These are phyloP conservation scores for Chloroceryle inda DNA, from an alignment of 2,797 vertebrate genomes.

Conservation along the genomic window DNA sequence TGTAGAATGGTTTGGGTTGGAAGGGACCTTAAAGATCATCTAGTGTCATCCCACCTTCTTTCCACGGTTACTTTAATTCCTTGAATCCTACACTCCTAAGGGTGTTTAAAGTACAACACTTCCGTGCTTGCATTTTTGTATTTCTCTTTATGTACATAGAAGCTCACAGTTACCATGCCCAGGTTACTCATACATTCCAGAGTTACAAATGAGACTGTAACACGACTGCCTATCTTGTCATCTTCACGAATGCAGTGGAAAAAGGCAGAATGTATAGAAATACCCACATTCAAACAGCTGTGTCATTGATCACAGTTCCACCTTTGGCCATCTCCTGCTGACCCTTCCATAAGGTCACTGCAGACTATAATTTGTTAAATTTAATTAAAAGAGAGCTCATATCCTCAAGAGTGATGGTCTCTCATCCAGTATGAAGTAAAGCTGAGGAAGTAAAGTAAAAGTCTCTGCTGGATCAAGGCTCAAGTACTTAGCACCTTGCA, in stretches of 20 bases:
- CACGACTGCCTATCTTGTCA: background rate
- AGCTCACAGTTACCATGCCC: background rate
- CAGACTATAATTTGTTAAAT: background rate
- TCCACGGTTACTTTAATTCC: conserved; percentile 33
- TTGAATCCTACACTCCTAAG: conserved; percentile 6
- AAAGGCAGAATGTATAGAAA: background rate
- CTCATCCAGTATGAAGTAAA: background rate
- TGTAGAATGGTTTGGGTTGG: no score
- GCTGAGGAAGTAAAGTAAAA: background rate
- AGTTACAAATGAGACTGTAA: background rate
- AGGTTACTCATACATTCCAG: background rate
- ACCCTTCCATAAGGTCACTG: background rate
- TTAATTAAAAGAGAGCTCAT: background rate
- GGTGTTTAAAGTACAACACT: background rate
- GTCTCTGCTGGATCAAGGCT: background rate
- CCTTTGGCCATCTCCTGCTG: background rate
- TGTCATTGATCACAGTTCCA: background rate
- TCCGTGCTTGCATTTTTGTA: background rate
- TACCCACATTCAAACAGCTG: background rate
- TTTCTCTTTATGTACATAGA: background rate
- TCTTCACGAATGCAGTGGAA: background rate
- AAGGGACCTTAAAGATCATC: no score
- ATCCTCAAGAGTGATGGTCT: background rate
- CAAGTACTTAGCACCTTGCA: background rate
- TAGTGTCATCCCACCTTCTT: background rate